These are phyloP conservation scores for Mirounga angustirostris DNA, from an alignment of 2,113 vertebrate species.

Conservation along the genomic window DNA sequence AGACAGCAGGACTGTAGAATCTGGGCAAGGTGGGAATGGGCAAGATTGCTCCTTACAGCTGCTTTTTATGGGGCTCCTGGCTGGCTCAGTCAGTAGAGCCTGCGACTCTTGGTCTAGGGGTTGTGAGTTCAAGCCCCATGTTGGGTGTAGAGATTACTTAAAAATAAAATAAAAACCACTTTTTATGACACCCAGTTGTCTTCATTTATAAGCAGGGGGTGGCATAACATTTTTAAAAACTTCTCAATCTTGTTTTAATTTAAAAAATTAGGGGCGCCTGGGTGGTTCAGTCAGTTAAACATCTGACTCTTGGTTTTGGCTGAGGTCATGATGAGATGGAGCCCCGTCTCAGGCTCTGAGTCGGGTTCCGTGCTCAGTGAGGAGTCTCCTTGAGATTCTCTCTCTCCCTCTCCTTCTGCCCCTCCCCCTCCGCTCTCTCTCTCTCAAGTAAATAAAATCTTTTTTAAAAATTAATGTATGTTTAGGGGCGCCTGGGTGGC, in stretches of 20 bases:
- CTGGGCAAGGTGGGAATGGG: not conserved
- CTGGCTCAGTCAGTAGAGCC: not conserved
- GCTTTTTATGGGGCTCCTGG: not conserved
- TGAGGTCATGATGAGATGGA: not conserved
- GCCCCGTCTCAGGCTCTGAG: not conserved
- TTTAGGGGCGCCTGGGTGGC: not conserved
- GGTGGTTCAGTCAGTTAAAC: not conserved
- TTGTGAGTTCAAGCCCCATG: not conserved
- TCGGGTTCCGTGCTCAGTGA: not conserved
- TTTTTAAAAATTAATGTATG: not conserved
- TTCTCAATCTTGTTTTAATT: slow-evolving; percentile 38
- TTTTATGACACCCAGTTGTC: not conserved
- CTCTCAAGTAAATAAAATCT: not conserved
- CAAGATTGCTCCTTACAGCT: not conserved
- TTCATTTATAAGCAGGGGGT: not conserved
- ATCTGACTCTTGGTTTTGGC: not conserved
- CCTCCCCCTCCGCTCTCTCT: not conserved
- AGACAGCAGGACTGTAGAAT: not conserved
- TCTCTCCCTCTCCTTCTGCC: not conserved
- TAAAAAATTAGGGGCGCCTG: not conserved
- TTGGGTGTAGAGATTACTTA: not conserved
- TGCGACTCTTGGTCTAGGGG: not conserved
- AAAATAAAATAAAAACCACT: not conserved
- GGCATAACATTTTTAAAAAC: slow-evolving; percentile 11
- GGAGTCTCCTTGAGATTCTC: not conserved